Evolutionary conservation across 2,797 vertebrate genomes (phyloP), one percentile per base, ranked within the genome.

Genomic region (Notolabrus celidotus): DNA sequence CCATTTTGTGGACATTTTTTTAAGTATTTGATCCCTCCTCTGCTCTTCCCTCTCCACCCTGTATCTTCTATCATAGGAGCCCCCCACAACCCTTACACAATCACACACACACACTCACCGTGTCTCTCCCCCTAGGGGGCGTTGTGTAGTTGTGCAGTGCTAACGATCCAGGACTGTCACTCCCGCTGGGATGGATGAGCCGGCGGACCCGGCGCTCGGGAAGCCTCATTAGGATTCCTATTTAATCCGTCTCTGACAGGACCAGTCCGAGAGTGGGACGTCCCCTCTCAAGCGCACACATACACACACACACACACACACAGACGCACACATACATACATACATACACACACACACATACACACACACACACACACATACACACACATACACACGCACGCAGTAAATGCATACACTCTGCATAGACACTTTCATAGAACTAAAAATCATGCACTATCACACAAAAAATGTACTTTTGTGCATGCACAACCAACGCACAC

Each of bases 241-340:
- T 94, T 96, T 97, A 97, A 98, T 98, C 96, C 93, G 93, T 97
- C 96, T 97, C 91, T 96, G 97, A 96, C 96, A 96, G 91, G 94
- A 90, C 86, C 47, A 72, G 79, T 81, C 88, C 91, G 89, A 90
- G 92, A 94, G 90, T 81, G 92, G 93, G 92, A 94, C 92, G 89
- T 91, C 93, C 92, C 92, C 71, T 31, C 56, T 52, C 55, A 61
- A 80, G 67, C 47, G 52, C 52, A 70, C 59, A 20, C 39, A 54
- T 46, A 58, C 63, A 45, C 59, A 73, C 34, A 43, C 68, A 66
- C 63, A 71, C 36, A 31, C 49, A 66, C 63, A 67, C 43, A 58
- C 39, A 36, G 58, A 59, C 36, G n/a, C 42, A 29, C 51, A 14
- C 50, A 47, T 29, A 34, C 43, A 42, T 29, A 33, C 55, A 70